Evolutionary conservation across 2,113 vertebrate genomes (phyloP).

Genomic region (Lonchura striata): DNA sequence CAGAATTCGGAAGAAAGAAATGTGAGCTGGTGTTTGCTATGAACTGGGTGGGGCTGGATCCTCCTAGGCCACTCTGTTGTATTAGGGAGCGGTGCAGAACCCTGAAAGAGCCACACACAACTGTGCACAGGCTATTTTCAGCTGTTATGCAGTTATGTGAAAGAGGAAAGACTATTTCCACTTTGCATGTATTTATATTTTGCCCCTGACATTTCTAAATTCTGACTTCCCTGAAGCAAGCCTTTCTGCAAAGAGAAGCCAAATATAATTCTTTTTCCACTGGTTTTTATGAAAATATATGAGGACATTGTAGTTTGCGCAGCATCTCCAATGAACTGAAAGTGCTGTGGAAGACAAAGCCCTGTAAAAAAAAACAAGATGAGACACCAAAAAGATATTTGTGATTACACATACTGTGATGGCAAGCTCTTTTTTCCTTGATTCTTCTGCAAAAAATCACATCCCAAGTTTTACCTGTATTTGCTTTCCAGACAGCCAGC

Average conservation of each 20-base stretch:
- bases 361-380: not conserved
- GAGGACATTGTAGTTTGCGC: not conserved
- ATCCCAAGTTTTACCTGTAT: not conserved
- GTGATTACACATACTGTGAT: not conserved
- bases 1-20: not conserved
- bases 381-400: not conserved
- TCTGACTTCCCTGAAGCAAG: not conserved
- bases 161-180: constrained; percentile 25
- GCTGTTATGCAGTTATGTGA: not conserved
- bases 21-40: not conserved
- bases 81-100: not conserved
- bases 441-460: not conserved
- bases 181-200: constrained; percentile 24
- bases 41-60: not conserved
- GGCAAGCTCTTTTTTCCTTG: not conserved
- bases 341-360: not conserved
- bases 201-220: constrained; percentile 14
- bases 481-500: not conserved
- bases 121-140: not conserved
- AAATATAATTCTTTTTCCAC: not conserved
- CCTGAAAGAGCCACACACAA: not conserved
- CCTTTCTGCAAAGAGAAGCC: not conserved
- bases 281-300: not conserved
- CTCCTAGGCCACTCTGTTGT: not conserved
- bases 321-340: not conserved